Percentiles rank a stretch among this genome's conserved stretches.
These are phyloP conservation scores for Balaeniceps rex DNA, from an alignment of 2,113 vertebrate genomes.

Conservation along the genomic window DNA sequence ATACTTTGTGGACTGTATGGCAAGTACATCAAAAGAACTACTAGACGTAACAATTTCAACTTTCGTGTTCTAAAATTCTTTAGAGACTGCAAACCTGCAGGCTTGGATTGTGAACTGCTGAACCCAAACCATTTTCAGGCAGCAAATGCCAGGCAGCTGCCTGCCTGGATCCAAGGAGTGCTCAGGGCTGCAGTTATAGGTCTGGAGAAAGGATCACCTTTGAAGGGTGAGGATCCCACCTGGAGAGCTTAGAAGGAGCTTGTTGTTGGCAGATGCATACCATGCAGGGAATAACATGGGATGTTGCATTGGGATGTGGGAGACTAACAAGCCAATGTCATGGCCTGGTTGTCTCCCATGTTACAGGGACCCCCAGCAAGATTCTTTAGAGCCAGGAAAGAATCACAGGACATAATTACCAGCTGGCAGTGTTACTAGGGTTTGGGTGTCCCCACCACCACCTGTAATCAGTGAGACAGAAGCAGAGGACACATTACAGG, in stretches of 20 bases:
- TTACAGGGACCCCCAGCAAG: too few relatives aligned
- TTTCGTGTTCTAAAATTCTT: neutral
- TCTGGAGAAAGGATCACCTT: neutral
- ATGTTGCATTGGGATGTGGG: neutral
- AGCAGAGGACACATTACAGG: neutral
- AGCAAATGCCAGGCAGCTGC: neutral
- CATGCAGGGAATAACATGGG: neutral
- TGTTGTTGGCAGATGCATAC: rapidly evolving
- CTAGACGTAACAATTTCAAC: neutral
- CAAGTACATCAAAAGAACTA: neutral
- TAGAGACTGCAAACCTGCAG: neutral
- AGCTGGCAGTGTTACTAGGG: neutral
- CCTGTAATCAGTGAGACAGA: rapidly evolving
- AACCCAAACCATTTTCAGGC: neutral
- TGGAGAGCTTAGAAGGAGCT: neutral
- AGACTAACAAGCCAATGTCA: neutral
- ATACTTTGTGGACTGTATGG: neutral
- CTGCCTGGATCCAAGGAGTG: neutral
- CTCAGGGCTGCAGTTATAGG: neutral
- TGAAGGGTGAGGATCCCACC: neutral
- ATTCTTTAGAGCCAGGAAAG: neutral
- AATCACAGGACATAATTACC: neutral
- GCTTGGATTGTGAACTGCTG: neutral
- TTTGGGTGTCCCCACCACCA: too few relatives aligned
- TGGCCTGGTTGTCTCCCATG: too few relatives aligned